These are phyloP conservation scores for Naso thynnoides DNA, from an alignment of 2,797 vertebrate genomes.

Conservation along the genomic window DNA sequence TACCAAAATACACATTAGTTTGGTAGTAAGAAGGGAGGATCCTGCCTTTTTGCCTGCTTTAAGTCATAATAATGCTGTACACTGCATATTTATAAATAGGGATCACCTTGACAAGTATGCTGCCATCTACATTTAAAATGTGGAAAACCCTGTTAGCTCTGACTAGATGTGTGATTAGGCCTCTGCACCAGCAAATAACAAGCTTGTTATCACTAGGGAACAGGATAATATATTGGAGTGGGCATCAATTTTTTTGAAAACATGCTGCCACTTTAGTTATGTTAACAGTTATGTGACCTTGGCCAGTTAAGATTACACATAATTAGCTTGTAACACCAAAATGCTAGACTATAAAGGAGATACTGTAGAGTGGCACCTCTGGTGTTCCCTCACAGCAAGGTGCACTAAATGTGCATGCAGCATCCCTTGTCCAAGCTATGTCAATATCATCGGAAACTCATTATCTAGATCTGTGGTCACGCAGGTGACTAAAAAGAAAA, in stretches of 20 bases:
- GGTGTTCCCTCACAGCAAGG: conserved; percentile 3
- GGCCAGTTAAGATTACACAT: conserved; percentile 21
- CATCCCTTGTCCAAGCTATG: not conserved
- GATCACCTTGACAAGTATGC: conserved; percentile 32
- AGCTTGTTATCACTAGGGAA: conserved; percentile 38
- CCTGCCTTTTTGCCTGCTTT: conserved; percentile 57
- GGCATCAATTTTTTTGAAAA: conserved; percentile 31
- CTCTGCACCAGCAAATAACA: conserved; percentile 18
- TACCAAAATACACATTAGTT: conserved; percentile 77
- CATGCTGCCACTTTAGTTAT: conserved; percentile 28
- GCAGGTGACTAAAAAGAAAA: not conserved
- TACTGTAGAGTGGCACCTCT: not conserved
- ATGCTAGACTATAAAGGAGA: too few relatives aligned
- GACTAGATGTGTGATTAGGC: conserved; percentile 41
- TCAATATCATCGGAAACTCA: conserved; percentile 11
- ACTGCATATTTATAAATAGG: conserved; percentile 42
- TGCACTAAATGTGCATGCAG: not conserved
- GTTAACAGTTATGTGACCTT: conserved; percentile 32
- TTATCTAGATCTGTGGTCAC: not conserved
- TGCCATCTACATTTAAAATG: conserved; percentile 39
- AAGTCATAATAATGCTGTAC: conserved; percentile 25
- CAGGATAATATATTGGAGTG: conserved; percentile 17
- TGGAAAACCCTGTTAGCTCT: conserved; percentile 27
- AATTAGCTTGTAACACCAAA: not conserved
- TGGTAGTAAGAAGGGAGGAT: conserved; percentile 39